These are phyloP conservation scores for Chymomyza fuscimana DNA, from an alignment of 2,888 invertebrate genomes.

Conservation along the genomic window DNA sequence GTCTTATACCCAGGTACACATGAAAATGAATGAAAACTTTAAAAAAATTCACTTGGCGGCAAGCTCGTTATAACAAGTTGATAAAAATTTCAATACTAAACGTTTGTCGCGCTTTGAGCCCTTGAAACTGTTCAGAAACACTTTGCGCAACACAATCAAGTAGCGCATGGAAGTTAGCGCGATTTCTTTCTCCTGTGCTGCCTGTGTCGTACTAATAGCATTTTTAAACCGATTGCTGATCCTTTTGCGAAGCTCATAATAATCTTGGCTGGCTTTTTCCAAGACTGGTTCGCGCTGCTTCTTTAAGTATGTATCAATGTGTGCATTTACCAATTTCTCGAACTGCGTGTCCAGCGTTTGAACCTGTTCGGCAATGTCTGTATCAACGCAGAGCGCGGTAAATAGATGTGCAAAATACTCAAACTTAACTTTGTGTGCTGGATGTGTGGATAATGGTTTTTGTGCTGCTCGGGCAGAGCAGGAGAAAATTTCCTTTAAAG, in stretches of 20 bases:
- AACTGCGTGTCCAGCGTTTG: conserved; percentile 51
- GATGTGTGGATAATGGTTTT: conserved; percentile 10
- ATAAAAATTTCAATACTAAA: conserved; percentile 44
- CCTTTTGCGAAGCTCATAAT: conserved; percentile 45
- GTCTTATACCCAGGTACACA: conserved; percentile 66
- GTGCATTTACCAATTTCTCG: conserved; percentile 35
- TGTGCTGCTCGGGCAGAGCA: conserved; percentile 31
- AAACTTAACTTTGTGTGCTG: neutral
- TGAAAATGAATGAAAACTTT: conserved; percentile 13
- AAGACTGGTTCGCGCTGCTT: conserved; percentile 32
- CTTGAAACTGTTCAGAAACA: conserved; percentile 55
- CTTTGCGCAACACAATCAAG: conserved; percentile 56
- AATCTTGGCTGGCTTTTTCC: conserved; percentile 41
- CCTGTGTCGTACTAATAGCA: conserved; percentile 44
- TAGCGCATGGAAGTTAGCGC: conserved; percentile 56
- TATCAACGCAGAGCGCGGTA: conserved; percentile 34
- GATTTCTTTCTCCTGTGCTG: conserved; percentile 53
- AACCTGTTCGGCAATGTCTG: conserved; percentile 33
- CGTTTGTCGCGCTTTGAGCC: conserved; percentile 28
- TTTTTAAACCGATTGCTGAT: conserved; percentile 50
- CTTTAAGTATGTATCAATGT: conserved; percentile 34
- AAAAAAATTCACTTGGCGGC: conserved; percentile 16
- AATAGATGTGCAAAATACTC: conserved; percentile 41
- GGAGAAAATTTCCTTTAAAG: conserved; percentile 42
- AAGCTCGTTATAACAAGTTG: conserved; percentile 41